Conservation (phyloP, 2,797 vertebrate species). For the Nannoperca obscura region DNA sequence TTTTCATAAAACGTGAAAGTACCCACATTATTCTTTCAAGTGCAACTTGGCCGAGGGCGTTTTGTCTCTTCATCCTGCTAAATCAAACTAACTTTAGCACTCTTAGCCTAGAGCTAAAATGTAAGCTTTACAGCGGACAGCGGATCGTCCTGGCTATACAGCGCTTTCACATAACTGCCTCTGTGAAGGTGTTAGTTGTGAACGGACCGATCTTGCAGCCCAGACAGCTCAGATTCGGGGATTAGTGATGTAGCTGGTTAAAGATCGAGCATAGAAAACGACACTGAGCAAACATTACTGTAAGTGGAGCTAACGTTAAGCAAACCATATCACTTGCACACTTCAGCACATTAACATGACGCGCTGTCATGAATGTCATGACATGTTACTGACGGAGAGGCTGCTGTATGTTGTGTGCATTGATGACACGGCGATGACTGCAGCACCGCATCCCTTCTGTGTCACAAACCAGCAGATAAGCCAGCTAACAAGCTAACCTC, state of each 20-base stretch:
- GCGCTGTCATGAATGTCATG: slow-evolving; percentile 17
- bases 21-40: slow-evolving; percentile 14
- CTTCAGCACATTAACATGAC: not conserved
- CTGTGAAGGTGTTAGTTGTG: slow-evolving; percentile 25
- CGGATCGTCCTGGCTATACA: slow-evolving; percentile 6
- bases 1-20: slow-evolving; percentile 20
- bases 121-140: not conserved
- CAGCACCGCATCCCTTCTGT: slow-evolving; percentile 64
- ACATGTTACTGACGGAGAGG: slow-evolving; percentile 41
- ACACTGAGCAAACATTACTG: slow-evolving; percentile 8
- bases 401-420: slow-evolving; percentile 28
- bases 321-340: not conserved
- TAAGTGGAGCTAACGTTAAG: not conserved
- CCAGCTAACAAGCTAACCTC: slow-evolving; percentile 56
- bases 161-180: slow-evolving; percentile 13
- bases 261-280: slow-evolving; percentile 36
- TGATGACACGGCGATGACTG: slow-evolving; percentile 56
- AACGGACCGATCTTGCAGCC: slow-evolving; percentile 51
- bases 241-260: slow-evolving; percentile 73
- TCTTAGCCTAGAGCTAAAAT: not conserved
- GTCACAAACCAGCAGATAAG: slow-evolving; percentile 41
- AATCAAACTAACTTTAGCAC: slow-evolving; percentile 28
- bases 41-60: slow-evolving; percentile 9
- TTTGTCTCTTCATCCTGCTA: slow-evolving; percentile 11
- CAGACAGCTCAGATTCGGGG: slow-evolving; percentile 63